A percentile compares a stretch with the other conserved stretches of the same genome.
Evolutionary conservation across 2,113 vertebrate species (phyloP).

Genomic region (Ochotona princeps): DNA sequence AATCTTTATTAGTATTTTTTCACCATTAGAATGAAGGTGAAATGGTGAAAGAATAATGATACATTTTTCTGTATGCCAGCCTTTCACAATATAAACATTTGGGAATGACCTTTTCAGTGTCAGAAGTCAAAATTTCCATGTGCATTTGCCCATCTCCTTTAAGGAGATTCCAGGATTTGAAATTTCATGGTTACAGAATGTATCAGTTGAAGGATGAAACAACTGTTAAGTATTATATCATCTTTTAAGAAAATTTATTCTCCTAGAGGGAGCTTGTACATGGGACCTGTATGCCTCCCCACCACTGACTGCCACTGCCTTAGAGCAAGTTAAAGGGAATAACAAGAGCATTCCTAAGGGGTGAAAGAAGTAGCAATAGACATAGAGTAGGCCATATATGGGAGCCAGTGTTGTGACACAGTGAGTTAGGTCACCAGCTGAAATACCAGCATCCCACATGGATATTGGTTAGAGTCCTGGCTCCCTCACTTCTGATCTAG

Average conservation of each 20-base stretch:
- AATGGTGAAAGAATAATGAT: not conserved
- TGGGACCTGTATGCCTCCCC: too few relatives aligned
- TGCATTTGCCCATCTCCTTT: not conserved
- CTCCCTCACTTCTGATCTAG: too few relatives aligned
- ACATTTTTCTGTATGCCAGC: not conserved
- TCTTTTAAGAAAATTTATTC: not conserved
- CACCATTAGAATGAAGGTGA: not conserved
- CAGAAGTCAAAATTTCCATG: conserved; percentile 4
- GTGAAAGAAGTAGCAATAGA: not conserved
- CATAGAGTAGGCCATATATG: not conserved
- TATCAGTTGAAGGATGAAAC: conserved; percentile 8
- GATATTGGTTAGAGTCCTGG: too few relatives aligned
- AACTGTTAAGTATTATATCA: not conserved
- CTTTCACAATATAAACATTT: conserved; percentile 36
- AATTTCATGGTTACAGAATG: conserved; percentile 10
- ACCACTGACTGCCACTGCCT: not conserved
- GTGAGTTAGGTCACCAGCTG: too few relatives aligned
- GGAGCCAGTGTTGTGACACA: too few relatives aligned
- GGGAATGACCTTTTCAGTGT: conserved; percentile 25
- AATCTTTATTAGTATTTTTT: conserved; percentile 18
- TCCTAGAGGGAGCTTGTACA: not conserved
- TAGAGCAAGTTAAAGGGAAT: not conserved
- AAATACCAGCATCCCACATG: too few relatives aligned
- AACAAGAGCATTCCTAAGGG: not conserved
- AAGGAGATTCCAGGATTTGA: not conserved